Base-by-base conservation (phyloP, 35 echinoderm and acorn worm genomes). In the Apostichopus californicus region DNA sequence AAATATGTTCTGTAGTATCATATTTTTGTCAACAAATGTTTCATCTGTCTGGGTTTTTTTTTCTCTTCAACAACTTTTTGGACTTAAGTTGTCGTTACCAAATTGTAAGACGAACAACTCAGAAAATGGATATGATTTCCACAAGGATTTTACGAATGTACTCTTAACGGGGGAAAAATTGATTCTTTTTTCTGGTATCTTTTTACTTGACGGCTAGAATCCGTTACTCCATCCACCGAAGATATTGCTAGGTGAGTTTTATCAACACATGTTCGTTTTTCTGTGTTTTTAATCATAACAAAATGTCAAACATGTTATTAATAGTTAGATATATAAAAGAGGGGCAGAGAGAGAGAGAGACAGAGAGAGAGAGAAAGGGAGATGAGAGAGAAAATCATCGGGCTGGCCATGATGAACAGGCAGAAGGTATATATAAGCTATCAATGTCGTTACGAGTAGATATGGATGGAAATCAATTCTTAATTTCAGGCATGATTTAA, bases 401-500 rank as follows among this genome's bases (percentile, higher is more conserved):
- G 55, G 15, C 17, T 83, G 34, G 55, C 34, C 2, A 46, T 46
- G 34, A 46, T 46, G 77, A 26, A 13, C 77, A 78, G 20, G 22
- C 6, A 23, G 77, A 21, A 26, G 20, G 77, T 78, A 78, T 46
- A 46, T 46, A 55, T 56, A 56, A 83, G 34, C 9, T 83, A 83
- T 55, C n/a, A 55, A 55, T 55, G 55, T 55, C 80, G 80, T 55
- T 18, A 56, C 25, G 54, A n/a, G 80, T 46, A 46, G 34, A 46
- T 56, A 56, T 12, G 7, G 55, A 18, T 54, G 18, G 55, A 83
- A 83, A 83, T 83, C 80, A 83, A 83, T 83, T 55, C 52, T 56
- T 56, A 83, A 83, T 83, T 83, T 83, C 55, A 83, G 80, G 80
- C 34, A 83, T 83, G 80, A 83, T 83, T 83, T 83, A 83, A 83